Base-by-base conservation (phyloP, 2,797 vertebrate species). In the Sebastolobus alascanus region DNA sequence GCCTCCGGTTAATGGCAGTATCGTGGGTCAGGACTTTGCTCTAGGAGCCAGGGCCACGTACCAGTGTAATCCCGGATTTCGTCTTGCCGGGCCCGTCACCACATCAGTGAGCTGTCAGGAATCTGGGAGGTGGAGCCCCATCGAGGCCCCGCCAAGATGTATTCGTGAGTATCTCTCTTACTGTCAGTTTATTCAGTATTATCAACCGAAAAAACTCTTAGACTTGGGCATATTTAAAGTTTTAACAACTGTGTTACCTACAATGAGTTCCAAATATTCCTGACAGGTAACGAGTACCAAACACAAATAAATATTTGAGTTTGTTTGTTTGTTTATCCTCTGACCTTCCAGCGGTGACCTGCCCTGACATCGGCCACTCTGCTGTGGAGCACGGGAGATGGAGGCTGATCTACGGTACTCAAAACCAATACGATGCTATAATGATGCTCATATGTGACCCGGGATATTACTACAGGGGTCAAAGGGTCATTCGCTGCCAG, bases 391-490 rank as follows among this genome's bases (percentile, higher is more conserved):
- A 99, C 2, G 99, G 98, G 46, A 96, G 98, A 60, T 99, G 98
- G 98, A 96, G 98, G 82, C 96, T 98, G 54, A 98, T 98, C 91
- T 98, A 97, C 22, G 98, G 98, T 85, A 96, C 96, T n/a, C 97
- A 98, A 82, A 97, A 98, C 95, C 97, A 98, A 88, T 99, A 97
- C 81, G 97, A 97, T 1, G 95, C 98, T 46, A 97, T 99, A 81
- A 96, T 99, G 82, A 98, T 99, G 97, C 96, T 99, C 86, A 96
- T 97, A 91, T 99, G 99, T 43, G 98, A 99, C 92, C 97, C 97
- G 0, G 99, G 99, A 7, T 99, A 98, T 95, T 98, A 98, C 95
- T 99, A 99, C 93, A 96, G 96, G 0, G 98, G 98, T 83, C 96
- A 97, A 70, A 95, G 98, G 68, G 97, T 99, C 84, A 97, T 98